Evolutionary conservation across 2,113 vertebrate genomes (phyloP).

Genomic region (Entosphenus tridentatus): DNA sequence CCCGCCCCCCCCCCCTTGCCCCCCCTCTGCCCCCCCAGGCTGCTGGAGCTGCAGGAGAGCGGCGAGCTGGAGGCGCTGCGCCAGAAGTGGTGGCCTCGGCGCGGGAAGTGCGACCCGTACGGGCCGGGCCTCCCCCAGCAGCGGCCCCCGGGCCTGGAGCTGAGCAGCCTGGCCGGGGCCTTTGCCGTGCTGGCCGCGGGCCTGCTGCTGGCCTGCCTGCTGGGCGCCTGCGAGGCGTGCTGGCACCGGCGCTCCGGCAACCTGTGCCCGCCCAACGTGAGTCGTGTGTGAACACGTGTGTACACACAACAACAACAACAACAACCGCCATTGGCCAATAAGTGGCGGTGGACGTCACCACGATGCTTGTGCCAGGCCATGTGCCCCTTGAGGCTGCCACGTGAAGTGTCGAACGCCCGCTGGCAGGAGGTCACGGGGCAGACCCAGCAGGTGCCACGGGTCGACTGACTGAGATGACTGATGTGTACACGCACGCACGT

Average conservation of each 20-base stretch:
- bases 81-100: slow-evolving; percentile 5
- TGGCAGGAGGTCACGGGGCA: too few relatives aligned
- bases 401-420: too few relatives aligned
- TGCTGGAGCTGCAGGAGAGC: not conserved
- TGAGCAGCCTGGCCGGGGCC: not conserved
- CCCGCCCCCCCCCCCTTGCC: too few relatives aligned
- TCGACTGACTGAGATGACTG: too few relatives aligned
- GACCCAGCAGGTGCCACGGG: too few relatives aligned
- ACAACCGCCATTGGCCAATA: too few relatives aligned
- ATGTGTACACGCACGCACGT: too few relatives aligned
- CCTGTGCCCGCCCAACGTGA: not conserved
- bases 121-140: not conserved
- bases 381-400: too few relatives aligned
- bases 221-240: slow-evolving; percentile 4
- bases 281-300: too few relatives aligned
- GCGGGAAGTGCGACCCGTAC: not conserved
- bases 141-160: not conserved
- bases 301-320: too few relatives aligned
- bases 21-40: not conserved
- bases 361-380: too few relatives aligned
- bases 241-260: not conserved
- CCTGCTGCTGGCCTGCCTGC: not conserved
- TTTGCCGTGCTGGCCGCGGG: slow-evolving; percentile 1
- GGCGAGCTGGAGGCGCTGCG: slow-evolving; percentile 1
- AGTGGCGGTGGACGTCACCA: too few relatives aligned